A percentile compares a stretch with the other conserved stretches of the same genome.
Conservation (phyloP, 64 coral and sea anemone genomes). For the Porites lutea region DNA sequence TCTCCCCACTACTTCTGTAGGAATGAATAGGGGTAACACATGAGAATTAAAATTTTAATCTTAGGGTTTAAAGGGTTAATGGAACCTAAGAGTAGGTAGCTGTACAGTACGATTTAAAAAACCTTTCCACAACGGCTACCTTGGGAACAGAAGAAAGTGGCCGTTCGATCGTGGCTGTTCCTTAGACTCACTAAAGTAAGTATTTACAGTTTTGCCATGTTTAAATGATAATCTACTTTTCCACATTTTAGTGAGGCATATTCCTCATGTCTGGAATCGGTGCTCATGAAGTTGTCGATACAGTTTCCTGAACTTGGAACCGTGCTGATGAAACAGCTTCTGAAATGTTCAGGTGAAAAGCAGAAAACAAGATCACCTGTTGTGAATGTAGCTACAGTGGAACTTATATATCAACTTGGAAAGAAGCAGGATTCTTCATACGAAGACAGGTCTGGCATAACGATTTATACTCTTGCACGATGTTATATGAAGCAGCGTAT, state of each 20-base stretch:
- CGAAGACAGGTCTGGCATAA: constrained; percentile 10
- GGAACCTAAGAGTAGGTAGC: no score
- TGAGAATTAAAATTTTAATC: no score
- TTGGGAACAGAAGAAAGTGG: no score
- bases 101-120: no score
- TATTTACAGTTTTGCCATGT: no score
- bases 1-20: no score
- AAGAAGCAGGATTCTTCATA: constrained; percentile 58
- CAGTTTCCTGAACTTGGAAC: constrained; percentile 73
- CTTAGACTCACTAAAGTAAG: no score
- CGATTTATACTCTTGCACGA: not conserved
- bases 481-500: no score
- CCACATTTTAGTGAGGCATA: constrained; percentile 56
- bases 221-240: not conserved
- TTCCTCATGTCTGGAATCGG: constrained; percentile 79
- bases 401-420: constrained; percentile 89
- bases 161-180: no score
- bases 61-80: no score
- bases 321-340: constrained; percentile 64
- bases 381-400: constrained; percentile 68
- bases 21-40: no score
- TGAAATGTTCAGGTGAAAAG: constrained; percentile 43
- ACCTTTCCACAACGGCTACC: no score
- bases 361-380: constrained; percentile 32
- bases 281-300: constrained; percentile 73